Evolutionary conservation across 2,113 vertebrate genomes (phyloP).

Genomic region (Poecilia latipinna): DNA sequence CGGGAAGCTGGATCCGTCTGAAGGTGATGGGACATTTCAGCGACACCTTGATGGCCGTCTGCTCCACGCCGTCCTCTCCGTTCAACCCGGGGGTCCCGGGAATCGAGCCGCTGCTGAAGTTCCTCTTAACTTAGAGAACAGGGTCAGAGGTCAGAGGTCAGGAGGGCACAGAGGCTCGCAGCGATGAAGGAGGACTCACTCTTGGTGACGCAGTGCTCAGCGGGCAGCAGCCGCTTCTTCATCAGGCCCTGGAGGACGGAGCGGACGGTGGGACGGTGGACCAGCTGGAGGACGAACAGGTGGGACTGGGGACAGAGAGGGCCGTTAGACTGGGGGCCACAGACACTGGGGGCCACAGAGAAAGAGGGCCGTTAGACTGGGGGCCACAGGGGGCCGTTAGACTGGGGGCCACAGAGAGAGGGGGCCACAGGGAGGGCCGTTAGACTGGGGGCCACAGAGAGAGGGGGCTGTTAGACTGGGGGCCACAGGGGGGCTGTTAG

Average conservation of each 20-base stretch:
- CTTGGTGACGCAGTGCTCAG: conserved; percentile 94
- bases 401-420: too few species aligned
- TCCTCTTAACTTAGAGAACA: conserved; percentile 84
- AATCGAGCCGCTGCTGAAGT: conserved; percentile 92
- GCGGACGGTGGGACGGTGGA: conserved; percentile 90
- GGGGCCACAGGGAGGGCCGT: too few species aligned
- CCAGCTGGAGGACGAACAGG: conserved; percentile 93
- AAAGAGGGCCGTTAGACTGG: too few species aligned
- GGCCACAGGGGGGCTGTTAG: too few species aligned
- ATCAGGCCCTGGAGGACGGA: conserved; percentile 94
- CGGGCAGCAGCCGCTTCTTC: conserved; percentile 92
- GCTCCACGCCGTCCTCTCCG: conserved; percentile 92
- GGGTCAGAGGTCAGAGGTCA: background rate
- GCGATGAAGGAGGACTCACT: conserved; percentile 77
- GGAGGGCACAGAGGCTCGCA: too few species aligned
- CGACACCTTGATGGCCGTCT: conserved; percentile 94
- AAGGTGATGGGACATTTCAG: conserved; percentile 96
- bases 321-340: background rate
- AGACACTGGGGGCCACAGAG: too few species aligned
- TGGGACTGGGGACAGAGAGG: conserved; percentile 83
- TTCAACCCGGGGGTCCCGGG: conserved; percentile 89
- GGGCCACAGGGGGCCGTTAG: too few species aligned
- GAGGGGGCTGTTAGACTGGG: background rate
- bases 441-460: background rate
- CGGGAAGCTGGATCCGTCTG: conserved; percentile 92